phyloP scores from a whole-genome alignment of 1,140 invertebrate genomes.

The Drepana arcuata region DNA sequence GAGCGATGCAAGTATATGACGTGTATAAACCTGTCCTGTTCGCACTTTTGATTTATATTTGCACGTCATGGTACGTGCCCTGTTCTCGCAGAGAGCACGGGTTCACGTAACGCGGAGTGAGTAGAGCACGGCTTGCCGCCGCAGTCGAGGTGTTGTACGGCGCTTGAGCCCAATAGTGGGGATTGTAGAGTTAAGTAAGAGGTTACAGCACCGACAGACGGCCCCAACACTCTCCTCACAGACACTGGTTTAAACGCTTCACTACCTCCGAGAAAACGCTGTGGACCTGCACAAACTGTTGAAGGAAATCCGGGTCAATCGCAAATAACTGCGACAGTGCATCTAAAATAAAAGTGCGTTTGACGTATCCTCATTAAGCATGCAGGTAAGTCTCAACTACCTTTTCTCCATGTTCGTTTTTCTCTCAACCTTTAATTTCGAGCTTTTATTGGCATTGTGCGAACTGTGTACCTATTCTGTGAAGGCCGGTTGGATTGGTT shows the following conservation, averaged over 20 bases:
- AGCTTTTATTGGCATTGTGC: constrained; percentile 7
- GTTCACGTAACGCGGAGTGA: constrained; percentile 25
- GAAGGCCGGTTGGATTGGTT: too few relatives aligned
- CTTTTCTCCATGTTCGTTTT: too few relatives aligned
- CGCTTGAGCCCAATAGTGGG: constrained; percentile 28
- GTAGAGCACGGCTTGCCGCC: constrained; percentile 8
- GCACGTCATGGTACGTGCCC: too few relatives aligned
- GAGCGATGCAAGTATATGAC: too few relatives aligned
- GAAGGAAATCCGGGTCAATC: constrained; percentile 37
- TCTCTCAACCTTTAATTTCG: constrained; percentile 2
- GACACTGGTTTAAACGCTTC: constrained; percentile 28
- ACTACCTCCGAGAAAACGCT: constrained; percentile 18
- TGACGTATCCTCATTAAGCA: constrained; percentile 9
- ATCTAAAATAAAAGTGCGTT: constrained; percentile 42
- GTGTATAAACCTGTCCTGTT: too few relatives aligned
- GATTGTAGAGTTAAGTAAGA: constrained; percentile 53
- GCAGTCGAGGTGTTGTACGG: constrained; percentile 2
- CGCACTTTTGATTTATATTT: too few relatives aligned
- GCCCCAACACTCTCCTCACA: constrained; percentile 42
- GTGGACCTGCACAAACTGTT: constrained; percentile 26
- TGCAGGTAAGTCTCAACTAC: constrained; percentile 48
- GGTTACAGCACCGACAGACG: constrained; percentile 41
- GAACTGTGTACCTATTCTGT: too few relatives aligned
- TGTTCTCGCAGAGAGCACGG: too few relatives aligned
- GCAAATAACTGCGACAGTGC: constrained; percentile 18